phyloP scores from a whole-genome alignment of 2,797 vertebrate genomes.

The Lithobates pipiens region DNA sequence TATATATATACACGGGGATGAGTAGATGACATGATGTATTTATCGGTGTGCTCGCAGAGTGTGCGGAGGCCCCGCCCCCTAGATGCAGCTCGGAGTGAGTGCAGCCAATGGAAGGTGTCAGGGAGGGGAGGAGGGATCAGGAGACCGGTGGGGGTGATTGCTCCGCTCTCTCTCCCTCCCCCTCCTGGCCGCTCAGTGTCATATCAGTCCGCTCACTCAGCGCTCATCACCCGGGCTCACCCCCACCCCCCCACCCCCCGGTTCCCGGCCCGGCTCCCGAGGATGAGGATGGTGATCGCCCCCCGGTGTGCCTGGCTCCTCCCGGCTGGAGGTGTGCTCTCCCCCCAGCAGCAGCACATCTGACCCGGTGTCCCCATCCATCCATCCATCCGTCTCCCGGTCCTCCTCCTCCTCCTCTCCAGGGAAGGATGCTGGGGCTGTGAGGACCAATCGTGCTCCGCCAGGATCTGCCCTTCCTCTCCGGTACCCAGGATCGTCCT shows the following conservation, averaged over 20 bases:
- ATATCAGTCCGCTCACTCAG: slow-evolving; percentile 5
- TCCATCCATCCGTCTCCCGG: slow-evolving; percentile 16
- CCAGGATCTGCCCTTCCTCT: slow-evolving; percentile 33
- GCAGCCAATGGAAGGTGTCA: slow-evolving; percentile 33
- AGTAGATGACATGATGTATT: too few relatives aligned
- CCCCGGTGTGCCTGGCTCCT: slow-evolving; percentile 55
- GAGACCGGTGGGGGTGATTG: slow-evolving; percentile 6
- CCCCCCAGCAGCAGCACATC: slow-evolving; percentile 67
- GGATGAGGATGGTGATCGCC: slow-evolving; percentile 43
- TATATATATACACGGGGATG: too few relatives aligned
- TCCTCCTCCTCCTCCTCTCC: not conserved
- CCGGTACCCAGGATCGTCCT: slow-evolving; percentile 37
- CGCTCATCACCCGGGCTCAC: not conserved
- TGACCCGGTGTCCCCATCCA: slow-evolving; percentile 45
- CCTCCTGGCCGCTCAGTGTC: slow-evolving; percentile 25
- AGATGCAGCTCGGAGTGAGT: slow-evolving; percentile 74
- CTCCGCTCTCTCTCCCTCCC: slow-evolving; percentile 4
- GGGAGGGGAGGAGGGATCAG: slow-evolving; percentile 27
- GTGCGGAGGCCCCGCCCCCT: slow-evolving; percentile 73
- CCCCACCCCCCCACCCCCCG: not conserved
- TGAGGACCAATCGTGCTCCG: slow-evolving; percentile 23
- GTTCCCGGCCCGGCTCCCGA: not conserved
- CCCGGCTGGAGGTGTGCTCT: slow-evolving; percentile 61
- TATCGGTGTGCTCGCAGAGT: slow-evolving; percentile 7
- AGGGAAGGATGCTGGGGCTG: slow-evolving; percentile 46